Base-by-base conservation (phyloP, 1,140 invertebrate species). In the Diabrotica virgifera region DNA sequence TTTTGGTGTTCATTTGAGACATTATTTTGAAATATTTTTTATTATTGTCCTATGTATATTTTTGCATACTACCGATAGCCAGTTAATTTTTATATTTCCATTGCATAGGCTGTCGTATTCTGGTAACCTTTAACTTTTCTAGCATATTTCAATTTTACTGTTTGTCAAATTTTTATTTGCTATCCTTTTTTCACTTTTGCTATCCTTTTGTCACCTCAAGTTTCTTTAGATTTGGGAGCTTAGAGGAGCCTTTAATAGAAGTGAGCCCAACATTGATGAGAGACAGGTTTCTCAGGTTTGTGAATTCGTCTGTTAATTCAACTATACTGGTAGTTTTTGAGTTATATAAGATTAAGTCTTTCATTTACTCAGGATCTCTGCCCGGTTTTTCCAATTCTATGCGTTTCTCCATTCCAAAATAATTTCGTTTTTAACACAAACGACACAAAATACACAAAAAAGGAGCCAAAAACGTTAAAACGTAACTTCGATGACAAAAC, bases 191-290 rank as follows among this genome's bases (percentile, higher is more conserved):
- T n/a, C n/a, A n/a, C n/a, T n/a, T n/a, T n/a, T n/a, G n/a, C n/a
- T n/a, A n/a, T n/a, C 90, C 86, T 90, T 80, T 88, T 88, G 76
- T 88, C 87, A 60, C 86, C 87, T 6, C 87, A 62, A 88, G 72
- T 75, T 85, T 97, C 82, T 89, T 92, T 51, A 99, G 82, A 77
- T 93, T 96, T 61, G 93, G 89, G 69, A 98, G 84, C 76, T 90
- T 91, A 24, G 96, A 94, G 77, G 97, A 96, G 72, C 93, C 94
- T 87, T 97, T 97, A 46, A 98, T 85, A 76, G 89, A 92, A 68
- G 94, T 97, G 52, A 99, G 86, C 58, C 96, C 96, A 74, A 96
- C 94, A 84, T 97, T 97, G 73, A 97, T 98, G 64, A 98, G 86
- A 82, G 95, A 97, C 68, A 99, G 84, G 51, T 87, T 85, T 82